Conservation (phyloP, 30 jellyfish, hydroid and myxozoan genomes). For the Chironex yamaguchii region DNA sequence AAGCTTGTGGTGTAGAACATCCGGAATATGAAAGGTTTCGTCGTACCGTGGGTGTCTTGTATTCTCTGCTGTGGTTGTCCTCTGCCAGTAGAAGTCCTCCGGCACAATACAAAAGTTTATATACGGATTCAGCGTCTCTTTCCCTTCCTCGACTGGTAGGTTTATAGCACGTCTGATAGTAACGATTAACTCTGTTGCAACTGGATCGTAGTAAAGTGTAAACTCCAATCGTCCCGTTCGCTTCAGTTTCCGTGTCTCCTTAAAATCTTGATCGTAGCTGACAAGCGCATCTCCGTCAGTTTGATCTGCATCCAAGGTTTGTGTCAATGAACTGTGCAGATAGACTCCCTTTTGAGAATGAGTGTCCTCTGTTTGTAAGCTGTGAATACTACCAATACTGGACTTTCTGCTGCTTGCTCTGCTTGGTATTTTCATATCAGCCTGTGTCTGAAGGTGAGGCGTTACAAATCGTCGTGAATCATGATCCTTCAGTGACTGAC, state of each 20-base stretch:
- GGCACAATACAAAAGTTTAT: constrained; percentile 93
- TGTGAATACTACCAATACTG: constrained; percentile 62
- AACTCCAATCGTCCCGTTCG: constrained; percentile 70
- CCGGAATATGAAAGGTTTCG: constrained; percentile 81
- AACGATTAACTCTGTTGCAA: constrained; percentile 68
- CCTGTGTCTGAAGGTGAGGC: constrained; percentile 50
- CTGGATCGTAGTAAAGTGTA: constrained; percentile 67
- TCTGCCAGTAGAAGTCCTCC: constrained; percentile 93
- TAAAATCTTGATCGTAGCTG: constrained; percentile 28
- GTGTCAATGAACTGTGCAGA: constrained; percentile 55
- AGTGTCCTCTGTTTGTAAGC: constrained; percentile 32
- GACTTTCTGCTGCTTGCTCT: constrained; percentile 77
- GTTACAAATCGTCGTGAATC: not conserved
- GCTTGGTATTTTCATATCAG: constrained; percentile 16
- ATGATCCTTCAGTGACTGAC: constrained; percentile 10
- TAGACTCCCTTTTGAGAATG: constrained; percentile 47
- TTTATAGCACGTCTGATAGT: constrained; percentile 68
- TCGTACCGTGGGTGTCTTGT: constrained; percentile 75
- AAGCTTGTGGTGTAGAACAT: constrained; percentile 87
- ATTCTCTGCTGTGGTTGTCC: constrained; percentile 64
- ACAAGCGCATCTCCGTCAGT: constrained; percentile 70
- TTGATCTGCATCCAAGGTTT: not conserved
- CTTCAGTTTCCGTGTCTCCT: not conserved
- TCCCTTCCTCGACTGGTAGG: constrained; percentile 46
- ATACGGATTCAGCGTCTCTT: constrained; percentile 69